Conservation (phyloP, 2,797 vertebrate genomes). For the Pangasius djambal region DNA sequence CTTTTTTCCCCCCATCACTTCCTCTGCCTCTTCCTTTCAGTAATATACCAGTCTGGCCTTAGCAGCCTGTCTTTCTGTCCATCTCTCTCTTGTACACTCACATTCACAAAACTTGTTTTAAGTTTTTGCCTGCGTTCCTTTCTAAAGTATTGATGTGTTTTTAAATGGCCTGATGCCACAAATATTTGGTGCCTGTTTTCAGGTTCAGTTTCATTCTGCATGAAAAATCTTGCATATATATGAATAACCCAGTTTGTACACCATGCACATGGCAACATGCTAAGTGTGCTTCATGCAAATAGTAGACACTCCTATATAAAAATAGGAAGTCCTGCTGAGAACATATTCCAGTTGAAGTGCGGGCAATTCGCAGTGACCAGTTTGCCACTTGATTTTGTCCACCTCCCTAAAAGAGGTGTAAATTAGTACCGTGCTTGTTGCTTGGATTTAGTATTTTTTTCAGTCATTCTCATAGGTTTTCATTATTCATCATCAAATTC, state of each 20-base stretch:
- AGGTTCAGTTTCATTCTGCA: neutral
- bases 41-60: conserved; percentile 8
- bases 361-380: neutral
- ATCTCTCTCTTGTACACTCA: conserved; percentile 3
- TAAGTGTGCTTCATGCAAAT: neutral
- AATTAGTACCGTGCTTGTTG: neutral
- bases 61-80: conserved; percentile 21
- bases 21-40: conserved; percentile 45
- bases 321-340: neutral
- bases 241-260: neutral
- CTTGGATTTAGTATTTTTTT: neutral
- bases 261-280: neutral
- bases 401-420: neutral
- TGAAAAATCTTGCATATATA: neutral
- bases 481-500: neutral
- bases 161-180: neutral
- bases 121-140: neutral
- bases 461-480: neutral
- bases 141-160: neutral
- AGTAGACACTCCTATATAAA: conserved; percentile 8
- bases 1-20: neutral
- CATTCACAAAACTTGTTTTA: neutral
- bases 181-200: neutral
- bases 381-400: neutral
- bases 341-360: neutral